Base-by-base conservation (phyloP, 2,888 invertebrate genomes). In the Melanostoma mellinum region DNA sequence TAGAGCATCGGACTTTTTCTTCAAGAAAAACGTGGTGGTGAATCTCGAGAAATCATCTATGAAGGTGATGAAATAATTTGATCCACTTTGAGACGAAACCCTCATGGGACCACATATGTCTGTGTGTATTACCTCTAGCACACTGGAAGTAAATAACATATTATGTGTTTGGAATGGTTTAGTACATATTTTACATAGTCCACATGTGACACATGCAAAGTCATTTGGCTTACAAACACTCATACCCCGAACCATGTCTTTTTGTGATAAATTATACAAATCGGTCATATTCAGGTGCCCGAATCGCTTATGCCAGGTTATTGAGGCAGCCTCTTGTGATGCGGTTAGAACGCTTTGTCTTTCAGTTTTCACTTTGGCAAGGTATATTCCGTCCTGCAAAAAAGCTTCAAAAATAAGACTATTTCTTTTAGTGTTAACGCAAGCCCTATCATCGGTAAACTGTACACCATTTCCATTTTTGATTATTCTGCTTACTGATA, bases 41-140 rank as follows among this genome's bases (percentile, higher is more conserved):
- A 86, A 20, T 44, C n/a, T 58, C 6, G 61, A 60, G 50, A 53
- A 76, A 50, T 77, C 69, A 69, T 76, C 76, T 52, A 76, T 58
- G 10, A 67, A 67, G 33, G 60, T 52, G 6, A 78, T 42, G 9
- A 61, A 77, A n/a, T 77, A 71, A 30, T 10, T n/a, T 6, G 50
- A 46, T 42, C 53, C 60, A 42, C 65, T 6, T 42, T 65, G 35
- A 10, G 65, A 71, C 32, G 56, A 35, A 8, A 55, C 36, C 6
- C 55, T 35, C 55, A 76, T 61, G 6, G n/a, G n/a, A n/a, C 56
- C 61, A 36, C 60, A 76, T n/a, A 77, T 52, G 32, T 77, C 77
- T 1, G 67, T 60, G 30, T 77, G 61, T 30, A 77, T 69, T n/a
- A 77, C 36, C 2, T 71, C 50, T 32, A 69, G 69, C 32, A 78